A percentile compares a stretch with the other conserved stretches of the same genome.
These are phyloP conservation scores for Drosophila rhopaloa DNA, from an alignment of 1,140 invertebrate genomes.

Conservation along the genomic window DNA sequence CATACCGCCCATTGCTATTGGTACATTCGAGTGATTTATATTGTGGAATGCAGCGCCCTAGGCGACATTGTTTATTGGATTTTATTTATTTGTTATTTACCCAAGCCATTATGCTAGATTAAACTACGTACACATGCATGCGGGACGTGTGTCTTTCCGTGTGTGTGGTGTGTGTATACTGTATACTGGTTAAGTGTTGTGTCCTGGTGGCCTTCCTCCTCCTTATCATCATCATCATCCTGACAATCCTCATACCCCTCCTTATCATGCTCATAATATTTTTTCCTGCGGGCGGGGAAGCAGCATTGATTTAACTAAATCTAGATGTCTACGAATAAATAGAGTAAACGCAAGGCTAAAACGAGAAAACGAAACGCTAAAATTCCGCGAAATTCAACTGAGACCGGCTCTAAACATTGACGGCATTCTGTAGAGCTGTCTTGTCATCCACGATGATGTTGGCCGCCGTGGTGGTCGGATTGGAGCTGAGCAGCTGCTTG, in stretches of 20 bases:
- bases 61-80: conserved; percentile 21
- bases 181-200: conserved; percentile 47
- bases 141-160: conserved; percentile 15
- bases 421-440: conserved; percentile 78
- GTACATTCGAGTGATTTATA: background rate
- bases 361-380: conserved; percentile 7
- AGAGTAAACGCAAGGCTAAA: conserved; percentile 44
- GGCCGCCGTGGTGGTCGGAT: conserved; percentile 76
- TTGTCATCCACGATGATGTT: conserved; percentile 84
- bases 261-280: conserved; percentile 2
- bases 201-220: conserved; percentile 9
- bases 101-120: conserved; percentile 50
- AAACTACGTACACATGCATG: conserved; percentile 43
- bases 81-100: conserved; percentile 47
- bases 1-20: background rate
- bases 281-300: conserved; percentile 37
- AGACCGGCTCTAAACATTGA: conserved; percentile 67
- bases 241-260: background rate
- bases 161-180: conserved; percentile 13
- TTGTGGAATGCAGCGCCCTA: conserved; percentile 20
- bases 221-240: background rate
- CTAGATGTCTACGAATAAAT: conserved; percentile 48
- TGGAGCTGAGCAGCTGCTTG: conserved; percentile 87
- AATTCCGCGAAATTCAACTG: conserved; percentile 9
- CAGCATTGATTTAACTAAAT: conserved; percentile 53